phyloP scores from a whole-genome alignment of 2,797 vertebrate species.

The Coregonus suidteri region DNA sequence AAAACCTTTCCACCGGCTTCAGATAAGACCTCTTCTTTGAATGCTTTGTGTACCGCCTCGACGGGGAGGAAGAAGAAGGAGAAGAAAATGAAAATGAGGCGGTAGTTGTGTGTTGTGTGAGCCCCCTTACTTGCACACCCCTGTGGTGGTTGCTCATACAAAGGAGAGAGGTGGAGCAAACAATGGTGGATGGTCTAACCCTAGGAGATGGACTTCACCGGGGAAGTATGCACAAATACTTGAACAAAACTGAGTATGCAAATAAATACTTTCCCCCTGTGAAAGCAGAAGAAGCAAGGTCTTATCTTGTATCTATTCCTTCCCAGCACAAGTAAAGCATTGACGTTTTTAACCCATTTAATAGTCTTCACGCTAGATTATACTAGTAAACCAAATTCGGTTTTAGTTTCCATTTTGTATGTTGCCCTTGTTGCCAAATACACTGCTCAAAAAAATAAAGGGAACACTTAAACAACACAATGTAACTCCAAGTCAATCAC shows the following conservation, averaged over 20 bases:
- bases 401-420: neutral
- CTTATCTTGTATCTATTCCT: neutral
- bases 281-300: neutral
- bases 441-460: too few species aligned
- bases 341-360: neutral
- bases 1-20: conserved; percentile 57
- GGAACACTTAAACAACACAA: too few species aligned
- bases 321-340: neutral
- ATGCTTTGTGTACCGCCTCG: conserved; percentile 67
- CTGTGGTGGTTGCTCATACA: conserved; percentile 52
- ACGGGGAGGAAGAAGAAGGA: conserved; percentile 45
- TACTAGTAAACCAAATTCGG: neutral
- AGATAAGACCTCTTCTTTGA: conserved; percentile 65
- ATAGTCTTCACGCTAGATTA: neutral
- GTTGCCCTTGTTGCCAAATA: neutral
- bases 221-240: neutral
- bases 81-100: conserved; percentile 34
- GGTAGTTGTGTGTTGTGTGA: neutral
- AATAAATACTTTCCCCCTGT: neutral
- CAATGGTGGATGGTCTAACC: conserved; percentile 6
- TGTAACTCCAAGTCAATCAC: too few species aligned
- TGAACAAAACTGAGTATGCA: neutral
- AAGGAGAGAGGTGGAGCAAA: conserved; percentile 18
- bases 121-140: conserved; percentile 57
- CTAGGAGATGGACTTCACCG: neutral